Conservation (phyloP, 2,888 invertebrate genomes). For the Lithophane socia region DNA sequence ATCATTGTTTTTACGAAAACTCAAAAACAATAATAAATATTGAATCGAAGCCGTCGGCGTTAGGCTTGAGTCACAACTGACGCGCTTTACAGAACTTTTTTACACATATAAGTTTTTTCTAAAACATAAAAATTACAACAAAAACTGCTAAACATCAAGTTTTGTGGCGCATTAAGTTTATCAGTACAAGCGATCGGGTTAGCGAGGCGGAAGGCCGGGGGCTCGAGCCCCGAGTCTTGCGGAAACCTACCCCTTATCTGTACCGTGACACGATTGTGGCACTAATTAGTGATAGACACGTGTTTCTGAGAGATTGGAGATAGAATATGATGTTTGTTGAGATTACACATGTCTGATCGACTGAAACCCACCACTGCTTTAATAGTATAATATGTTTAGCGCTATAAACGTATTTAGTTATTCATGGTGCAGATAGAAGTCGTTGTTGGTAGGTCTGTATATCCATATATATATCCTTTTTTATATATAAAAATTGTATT, state of each 20-base stretch:
- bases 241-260: conserved; percentile 70
- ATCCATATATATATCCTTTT: no score
- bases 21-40: no score
- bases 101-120: not conserved
- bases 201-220: conserved; percentile 63
- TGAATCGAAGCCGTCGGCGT: not conserved
- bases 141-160: conserved; percentile 70
- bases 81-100: not conserved
- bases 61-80: not conserved
- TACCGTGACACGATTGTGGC: conserved; percentile 70
- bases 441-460: no score
- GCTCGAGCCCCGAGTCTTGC: conserved; percentile 45
- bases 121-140: conserved; percentile 47
- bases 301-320: conserved; percentile 56
- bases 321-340: conserved; percentile 28
- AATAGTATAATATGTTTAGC: no score
- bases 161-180: conserved; percentile 78
- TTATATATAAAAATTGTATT: no score
- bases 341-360: not conserved
- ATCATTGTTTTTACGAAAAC: not conserved
- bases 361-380: not conserved
- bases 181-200: conserved; percentile 71
- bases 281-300: conserved; percentile 65
- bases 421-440: not conserved
- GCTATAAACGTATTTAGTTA: no score